Evolutionary conservation across 1,140 invertebrate species (phyloP).

Genomic region (Sinonovacula constricta): DNA sequence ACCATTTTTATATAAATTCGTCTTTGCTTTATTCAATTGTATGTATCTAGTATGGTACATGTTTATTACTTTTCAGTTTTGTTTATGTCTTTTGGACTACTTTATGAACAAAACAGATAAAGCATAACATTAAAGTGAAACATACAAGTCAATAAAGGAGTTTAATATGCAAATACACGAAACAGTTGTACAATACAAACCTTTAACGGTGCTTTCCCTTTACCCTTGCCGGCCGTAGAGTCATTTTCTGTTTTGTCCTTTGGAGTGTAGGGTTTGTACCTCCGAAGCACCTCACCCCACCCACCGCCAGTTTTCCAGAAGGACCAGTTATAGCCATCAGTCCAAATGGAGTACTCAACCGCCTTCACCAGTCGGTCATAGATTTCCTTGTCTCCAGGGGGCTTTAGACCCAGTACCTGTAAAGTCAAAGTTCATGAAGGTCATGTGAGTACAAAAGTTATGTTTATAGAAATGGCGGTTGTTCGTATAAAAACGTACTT

Average conservation of each 20-base stretch:
- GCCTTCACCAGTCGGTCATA: conserved; percentile 56
- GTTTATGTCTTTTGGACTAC: not conserved
- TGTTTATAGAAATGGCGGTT: too few species aligned
- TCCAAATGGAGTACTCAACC: conserved; percentile 58
- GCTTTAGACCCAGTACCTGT: conserved; percentile 66
- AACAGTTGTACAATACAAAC: not conserved
- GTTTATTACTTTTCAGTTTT: too few species aligned
- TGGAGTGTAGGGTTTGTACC: conserved; percentile 46
- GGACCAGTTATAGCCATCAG: conserved; percentile 61
- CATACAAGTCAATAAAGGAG: not conserved
- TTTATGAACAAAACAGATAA: not conserved
- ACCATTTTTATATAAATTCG: not conserved
- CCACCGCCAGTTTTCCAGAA: conserved; percentile 57
- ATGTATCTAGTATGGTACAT: not conserved
- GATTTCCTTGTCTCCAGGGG: conserved; percentile 55
- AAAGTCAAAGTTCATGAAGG: conserved; percentile 10
- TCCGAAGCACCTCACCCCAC: conserved; percentile 54
- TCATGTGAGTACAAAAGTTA: too few species aligned
- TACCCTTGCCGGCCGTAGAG: conserved; percentile 3
- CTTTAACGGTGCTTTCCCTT: conserved; percentile 36
- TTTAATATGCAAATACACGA: not conserved
- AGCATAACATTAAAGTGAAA: not conserved
- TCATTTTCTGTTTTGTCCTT: conserved; percentile 47
- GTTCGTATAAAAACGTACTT: too few species aligned
- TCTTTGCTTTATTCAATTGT: not conserved